Conservation (phyloP, 2,797 vertebrate species). For the Lepus oiostolus region DNA sequence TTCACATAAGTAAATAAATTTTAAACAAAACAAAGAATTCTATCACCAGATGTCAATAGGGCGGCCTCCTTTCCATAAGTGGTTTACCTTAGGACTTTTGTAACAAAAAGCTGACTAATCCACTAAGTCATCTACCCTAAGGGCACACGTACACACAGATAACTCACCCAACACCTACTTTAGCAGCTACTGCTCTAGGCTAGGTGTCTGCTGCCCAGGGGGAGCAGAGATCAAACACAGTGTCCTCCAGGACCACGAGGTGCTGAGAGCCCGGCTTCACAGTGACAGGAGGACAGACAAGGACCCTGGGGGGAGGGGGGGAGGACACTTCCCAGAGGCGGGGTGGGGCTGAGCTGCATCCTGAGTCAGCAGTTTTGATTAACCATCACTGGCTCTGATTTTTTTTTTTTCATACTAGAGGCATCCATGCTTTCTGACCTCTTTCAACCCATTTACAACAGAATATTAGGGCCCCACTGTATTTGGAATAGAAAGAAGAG, state of each 20-base stretch:
- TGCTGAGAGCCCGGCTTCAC: not conserved
- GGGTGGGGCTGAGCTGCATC: not conserved
- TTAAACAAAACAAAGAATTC: too few relatives aligned
- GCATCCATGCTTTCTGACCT: not conserved
- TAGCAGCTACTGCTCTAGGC: not conserved
- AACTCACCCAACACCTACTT: not conserved
- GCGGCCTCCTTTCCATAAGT: too few relatives aligned
- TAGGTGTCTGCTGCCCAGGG: not conserved
- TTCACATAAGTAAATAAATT: too few relatives aligned
- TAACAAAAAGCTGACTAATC: too few relatives aligned
- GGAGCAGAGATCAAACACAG: not conserved
- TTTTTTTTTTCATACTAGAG: not conserved
- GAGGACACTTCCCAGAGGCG: not conserved
- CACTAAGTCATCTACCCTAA: not conserved
- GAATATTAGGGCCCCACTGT: not conserved
- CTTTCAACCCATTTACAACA: conserved; percentile 9
- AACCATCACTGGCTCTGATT: not conserved
- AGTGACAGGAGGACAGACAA: not conserved
- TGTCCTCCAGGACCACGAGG: not conserved
- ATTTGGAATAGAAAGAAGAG: not conserved
- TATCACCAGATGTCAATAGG: too few relatives aligned
- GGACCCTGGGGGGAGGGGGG: not conserved
- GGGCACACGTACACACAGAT: not conserved
- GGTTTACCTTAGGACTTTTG: too few relatives aligned
- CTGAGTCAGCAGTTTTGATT: not conserved